Base-by-base conservation (phyloP, 2,888 invertebrate species). In the Junonia oenone region DNA sequence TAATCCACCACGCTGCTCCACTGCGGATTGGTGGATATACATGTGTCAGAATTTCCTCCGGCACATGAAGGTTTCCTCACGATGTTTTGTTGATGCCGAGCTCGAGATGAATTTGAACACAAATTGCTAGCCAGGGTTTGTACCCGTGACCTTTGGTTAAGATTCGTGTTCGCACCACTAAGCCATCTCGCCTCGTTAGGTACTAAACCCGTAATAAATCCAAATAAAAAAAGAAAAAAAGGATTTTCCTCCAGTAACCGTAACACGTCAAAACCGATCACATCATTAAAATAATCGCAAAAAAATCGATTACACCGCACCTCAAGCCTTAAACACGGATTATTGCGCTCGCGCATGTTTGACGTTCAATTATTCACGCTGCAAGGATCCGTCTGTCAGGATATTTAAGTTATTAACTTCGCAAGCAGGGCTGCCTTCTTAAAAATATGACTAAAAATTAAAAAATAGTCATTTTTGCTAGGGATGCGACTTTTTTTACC, bases 301-400 rank as follows among this genome's bases (percentile, higher is more conserved):
- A 48, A n/a, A 38, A 38, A 47, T 19, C 37, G 27, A 52, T 46
- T 46, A 46, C 19, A 45, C 29, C 45, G n/a, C n/a, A 31, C 33
- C 40, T 48, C 52, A 11, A 11, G 11, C 19, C 38, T 46, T 46
- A 46, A 43, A 26, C 5, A 35, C 33, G 31, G 55, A 47, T 47
- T 40, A 40, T 40, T 55, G 33, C 14, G 9, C 19, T 17, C 35
- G 55, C 37, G 46, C 58, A 37, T 73, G 67, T 73, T 73, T 72
- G 72, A 71, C 71, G 56, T 62, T 58, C 61, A 67, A 71, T 72
- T 71, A 64, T 62, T 45, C 61, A 67, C 69, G 73, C 63, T 45
- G 51, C 53, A 50, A 59, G 60, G 64, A 63, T 59, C 61, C 54
- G 67, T 67, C 68, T 37, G 27, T 68, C 65, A 65, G 61, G 59